phyloP scores from a whole-genome alignment of 30 jellyfish, hydroid and myxozoan species.

The Cassiopea xamachana region DNA sequence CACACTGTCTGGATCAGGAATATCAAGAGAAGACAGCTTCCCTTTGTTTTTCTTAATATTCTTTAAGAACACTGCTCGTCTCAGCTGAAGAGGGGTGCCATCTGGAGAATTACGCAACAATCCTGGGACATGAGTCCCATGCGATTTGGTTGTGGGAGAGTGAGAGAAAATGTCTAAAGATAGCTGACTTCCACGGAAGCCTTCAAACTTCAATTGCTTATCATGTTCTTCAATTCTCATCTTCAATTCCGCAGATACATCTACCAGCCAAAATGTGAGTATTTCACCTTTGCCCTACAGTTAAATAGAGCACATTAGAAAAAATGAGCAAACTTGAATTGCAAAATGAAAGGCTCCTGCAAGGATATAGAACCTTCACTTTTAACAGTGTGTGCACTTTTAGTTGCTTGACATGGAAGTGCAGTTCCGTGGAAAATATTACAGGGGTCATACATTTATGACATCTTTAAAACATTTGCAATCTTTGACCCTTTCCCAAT shows the following conservation, averaged over 20 bases:
- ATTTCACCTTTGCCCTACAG: constrained; percentile 89
- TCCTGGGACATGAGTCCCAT: constrained; percentile 29
- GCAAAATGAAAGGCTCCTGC: neutral
- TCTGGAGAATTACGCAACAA: constrained; percentile 26
- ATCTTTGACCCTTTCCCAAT: too few species aligned
- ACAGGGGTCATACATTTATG: too few species aligned
- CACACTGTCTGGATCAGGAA: constrained; percentile 31
- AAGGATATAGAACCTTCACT: neutral
- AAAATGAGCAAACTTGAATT: neutral
- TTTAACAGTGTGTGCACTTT: too few species aligned
- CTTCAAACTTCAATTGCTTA: neutral
- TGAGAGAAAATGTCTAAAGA: constrained; percentile 44
- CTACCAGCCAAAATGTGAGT: constrained; percentile 75
- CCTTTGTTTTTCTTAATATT: constrained; percentile 32
- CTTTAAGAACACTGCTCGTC: constrained; percentile 41
- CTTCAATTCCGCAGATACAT: constrained; percentile 48
- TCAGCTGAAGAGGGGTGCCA: constrained; percentile 32
- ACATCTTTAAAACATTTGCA: too few species aligned
- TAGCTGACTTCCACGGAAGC: constrained; percentile 13
- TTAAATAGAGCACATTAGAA: neutral
- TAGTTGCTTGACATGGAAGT: too few species aligned
- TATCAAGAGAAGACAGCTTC: constrained; percentile 22
- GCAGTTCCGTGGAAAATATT: too few species aligned
- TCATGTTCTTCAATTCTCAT: constrained; percentile 26
- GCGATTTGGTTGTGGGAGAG: constrained; percentile 34